Evolutionary conservation across 2,797 vertebrate genomes (phyloP), one percentile per base, ranked within the genome.

Genomic region (Sebastes diploproa): DNA sequence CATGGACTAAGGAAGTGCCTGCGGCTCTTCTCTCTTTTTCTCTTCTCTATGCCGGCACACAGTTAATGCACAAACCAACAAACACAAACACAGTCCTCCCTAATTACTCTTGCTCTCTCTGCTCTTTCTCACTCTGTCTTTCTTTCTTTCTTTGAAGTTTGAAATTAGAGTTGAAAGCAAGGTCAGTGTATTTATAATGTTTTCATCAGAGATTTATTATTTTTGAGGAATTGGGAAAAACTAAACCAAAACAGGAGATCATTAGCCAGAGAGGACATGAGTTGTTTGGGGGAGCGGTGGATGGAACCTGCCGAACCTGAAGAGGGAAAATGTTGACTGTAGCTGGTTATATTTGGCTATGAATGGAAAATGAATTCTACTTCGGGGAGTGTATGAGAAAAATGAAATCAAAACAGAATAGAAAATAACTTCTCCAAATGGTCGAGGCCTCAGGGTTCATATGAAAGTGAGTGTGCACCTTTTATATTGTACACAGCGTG

Each of bases 131-230:
- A 7, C 55, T 71, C 60, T 65, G 36, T 77, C 67, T 80, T 50
- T 18, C 67, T 32, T 56, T 58, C 27, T 59, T 30, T 80, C 87
- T 91, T 92, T 91, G 90, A 91, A 85, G 85, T 91, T 83, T 77
- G 30, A 86, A 83, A 85, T 83, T 36, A 11, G 61, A 86, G 86
- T 89, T 92, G 81, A 93, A 88, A 72, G 65, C 67, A 52, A 88
- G 91, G 91, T 87, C 84, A 83, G 61, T 71, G 46, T 88, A 84
- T 92, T 85, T 86, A 59, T 90, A 72, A 79, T 1, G 6, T 76
- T 85, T 84, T 75, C 72, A 88, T 85, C 42, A 42, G 81, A 86
- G 78, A 83, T 88, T 67, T 75, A 27, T 86, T 84, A 32, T 86
- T 85, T 83, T 81, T 77, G 18, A 87, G 68, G 75, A 52, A 52